Percentiles rank a stretch among this genome's conserved stretches.
These are phyloP conservation scores for Apogon talboti DNA, from an alignment of 2,797 vertebrate genomes.

Conservation along the genomic window DNA sequence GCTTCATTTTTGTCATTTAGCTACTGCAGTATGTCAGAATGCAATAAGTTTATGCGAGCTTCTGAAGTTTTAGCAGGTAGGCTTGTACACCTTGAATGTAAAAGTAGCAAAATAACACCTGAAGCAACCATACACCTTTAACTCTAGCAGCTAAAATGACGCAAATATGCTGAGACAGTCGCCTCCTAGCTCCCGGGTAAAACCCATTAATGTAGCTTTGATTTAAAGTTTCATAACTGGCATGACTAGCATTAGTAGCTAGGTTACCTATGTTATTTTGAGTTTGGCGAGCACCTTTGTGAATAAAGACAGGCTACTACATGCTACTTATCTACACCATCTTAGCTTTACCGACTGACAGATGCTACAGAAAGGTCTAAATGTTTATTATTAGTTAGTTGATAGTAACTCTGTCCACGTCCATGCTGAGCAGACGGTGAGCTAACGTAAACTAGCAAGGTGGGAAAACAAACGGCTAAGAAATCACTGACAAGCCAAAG, in stretches of 20 bases:
- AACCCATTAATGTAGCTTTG: constrained; percentile 11
- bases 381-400: not conserved
- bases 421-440: constrained; percentile 26
- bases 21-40: too few relatives aligned
- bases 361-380: not conserved
- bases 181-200: constrained; percentile 18
- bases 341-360: not conserved
- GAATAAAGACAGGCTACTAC: not conserved
- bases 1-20: too few relatives aligned
- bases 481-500: constrained; percentile 39
- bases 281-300: constrained; percentile 29
- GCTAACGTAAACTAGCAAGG: constrained; percentile 65
- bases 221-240: constrained; percentile 30
- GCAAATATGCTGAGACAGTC: constrained; percentile 1
- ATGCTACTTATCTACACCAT: not conserved
- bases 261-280: constrained; percentile 38
- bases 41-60: too few relatives aligned
- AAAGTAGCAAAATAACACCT: not conserved
- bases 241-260: constrained; percentile 50
- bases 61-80: too few relatives aligned
- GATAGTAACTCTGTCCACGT: constrained; percentile 4
- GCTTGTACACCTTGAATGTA: too few relatives aligned
- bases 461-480: constrained; percentile 24
- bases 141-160: not conserved
- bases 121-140: not conserved